Base-by-base conservation (phyloP, 2,888 invertebrate genomes). In the Branchellion lobata region DNA sequence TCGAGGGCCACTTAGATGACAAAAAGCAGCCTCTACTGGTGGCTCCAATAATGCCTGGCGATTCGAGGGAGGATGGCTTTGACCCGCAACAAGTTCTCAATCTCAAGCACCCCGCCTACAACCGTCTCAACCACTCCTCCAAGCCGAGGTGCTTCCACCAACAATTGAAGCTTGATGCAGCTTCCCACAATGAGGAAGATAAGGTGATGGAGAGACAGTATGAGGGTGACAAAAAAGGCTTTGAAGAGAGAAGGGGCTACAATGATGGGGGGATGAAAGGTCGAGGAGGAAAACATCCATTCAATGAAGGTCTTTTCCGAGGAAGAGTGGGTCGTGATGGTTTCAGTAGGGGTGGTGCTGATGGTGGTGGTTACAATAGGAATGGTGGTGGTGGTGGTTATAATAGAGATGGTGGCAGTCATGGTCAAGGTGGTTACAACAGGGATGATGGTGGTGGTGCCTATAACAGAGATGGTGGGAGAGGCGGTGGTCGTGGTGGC, bases 401-500 rank as follows among this genome's bases (percentile, higher is more conserved):
- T 5, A n/a, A 29, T 31, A 21, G 11, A 8, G 29, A 29, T 33
- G 71, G 31, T 71, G 34, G 34, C 29, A 29, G 31, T 71, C 5
- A 29, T 8, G 11, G 31, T 71, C 5, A 29, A 11, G 31, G 31
- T 71, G 71, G 5, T 8, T n/a, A 8, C n/a, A 29, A 71, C 3
- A n/a, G 31, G n/a, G 71, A 71, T 27, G 71, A 29, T 29, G 71
- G 31, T 8, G 31, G 31, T 27, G 71, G 71, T 71, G 71, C 5
- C 29, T 29, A 33, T 71, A n/a, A 33, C 11, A n/a, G n/a, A 8
- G 71, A 71, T 71, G 34, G n/a, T 33, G 29, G n/a, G 11, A n/a
- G 34, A 21, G 31, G 5, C 5, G 34, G 34, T 33, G 71, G n/a
- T 5, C 5, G 71, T 8, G 71, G 31, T 71, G 5, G n/a, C 34